These are phyloP conservation scores for Epirrhoe tristata DNA, from an alignment of 2,888 invertebrate genomes.

Conservation along the genomic window DNA sequence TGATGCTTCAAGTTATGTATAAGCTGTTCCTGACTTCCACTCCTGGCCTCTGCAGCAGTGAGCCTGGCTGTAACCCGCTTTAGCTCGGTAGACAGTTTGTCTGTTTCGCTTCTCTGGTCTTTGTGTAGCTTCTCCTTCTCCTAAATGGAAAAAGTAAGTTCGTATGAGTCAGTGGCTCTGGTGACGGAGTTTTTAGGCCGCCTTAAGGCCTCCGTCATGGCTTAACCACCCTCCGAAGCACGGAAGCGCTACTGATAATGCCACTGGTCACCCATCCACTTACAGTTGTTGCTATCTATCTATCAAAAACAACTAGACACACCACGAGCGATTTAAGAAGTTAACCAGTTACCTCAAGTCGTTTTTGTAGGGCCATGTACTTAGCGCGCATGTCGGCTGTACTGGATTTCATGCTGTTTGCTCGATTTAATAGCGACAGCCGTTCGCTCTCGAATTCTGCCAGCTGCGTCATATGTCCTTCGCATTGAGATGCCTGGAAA, in stretches of 20 bases:
- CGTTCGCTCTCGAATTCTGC: slow-evolving; percentile 71
- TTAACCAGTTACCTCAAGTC: slow-evolving; percentile 54
- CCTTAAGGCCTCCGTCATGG: too few species aligned
- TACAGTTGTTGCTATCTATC: too few species aligned
- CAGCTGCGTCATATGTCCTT: slow-evolving; percentile 63
- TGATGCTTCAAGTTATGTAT: slow-evolving; percentile 61
- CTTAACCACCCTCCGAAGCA: too few species aligned
- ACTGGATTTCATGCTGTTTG: slow-evolving; percentile 60
- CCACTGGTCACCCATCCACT: too few species aligned
- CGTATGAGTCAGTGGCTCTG: too few species aligned
- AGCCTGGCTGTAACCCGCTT: slow-evolving; percentile 51
- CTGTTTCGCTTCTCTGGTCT: slow-evolving; percentile 65
- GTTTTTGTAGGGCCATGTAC: slow-evolving; percentile 55
- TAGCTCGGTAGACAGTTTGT: slow-evolving; percentile 60
- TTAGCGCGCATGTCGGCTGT: slow-evolving; percentile 66
- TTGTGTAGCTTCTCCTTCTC: slow-evolving; percentile 73
- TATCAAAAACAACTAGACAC: too few species aligned
- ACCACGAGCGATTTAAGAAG: too few species aligned
- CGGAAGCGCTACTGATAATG: too few species aligned
- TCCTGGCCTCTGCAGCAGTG: slow-evolving; percentile 55
- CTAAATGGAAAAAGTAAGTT: slow-evolving; percentile 45
- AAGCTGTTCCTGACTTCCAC: slow-evolving; percentile 59
- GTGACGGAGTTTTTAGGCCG: too few species aligned
- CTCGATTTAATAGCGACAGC: slow-evolving; percentile 58
- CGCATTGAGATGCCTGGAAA: slow-evolving; percentile 69